Base-by-base conservation (phyloP, 1,140 invertebrate species). In the Neotoxoptera formosana region DNA sequence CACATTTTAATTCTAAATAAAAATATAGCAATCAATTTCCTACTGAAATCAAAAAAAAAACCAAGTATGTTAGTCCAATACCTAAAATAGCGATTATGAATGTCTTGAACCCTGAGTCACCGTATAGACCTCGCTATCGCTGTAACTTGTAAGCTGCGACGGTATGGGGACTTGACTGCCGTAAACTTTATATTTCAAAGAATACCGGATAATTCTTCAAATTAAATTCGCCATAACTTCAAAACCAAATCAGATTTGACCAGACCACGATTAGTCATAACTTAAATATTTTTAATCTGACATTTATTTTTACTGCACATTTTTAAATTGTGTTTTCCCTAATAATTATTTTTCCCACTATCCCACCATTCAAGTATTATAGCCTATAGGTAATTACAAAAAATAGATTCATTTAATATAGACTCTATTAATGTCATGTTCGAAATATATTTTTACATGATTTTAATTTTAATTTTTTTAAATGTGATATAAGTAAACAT, bases 391-490 rank as follows among this genome's bases (percentile, higher is more conserved):
- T 76, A 76, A n/a, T 14, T 76, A n/a, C n/a, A 14, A 76, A 76
- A n/a, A 30, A 30, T 76, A 14, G 14, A 76, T n/a, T n/a, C 14
- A 76, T 76, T 76, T 76, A n/a, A n/a, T n/a, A n/a, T 53, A 53
- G n/a, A 6, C 14, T 67, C 60, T 67, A 67, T 30, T n/a, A 76
- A 76, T 76, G 30, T 7, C 1, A n/a, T n/a, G 30, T n/a, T 76
- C 14, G 17, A 76, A 76, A n/a, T 76, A 76, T 67, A 67, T 67
- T 67, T n/a, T 67, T 67, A 67, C 60, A 67, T 34, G n/a, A 76
- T 76, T 76, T 76, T 17, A 76, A 76, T 76, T 76, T 67, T 67
- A 76, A 67, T 67, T 67, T 60, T 60, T 67, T 76, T 23, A 76
- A 76, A 11, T 76, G 11, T 76, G n/a, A 76, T 76, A n/a, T 76